These are phyloP conservation scores for Centropus bengalensis DNA, from an alignment of 2,113 vertebrate genomes.

Conservation along the genomic window DNA sequence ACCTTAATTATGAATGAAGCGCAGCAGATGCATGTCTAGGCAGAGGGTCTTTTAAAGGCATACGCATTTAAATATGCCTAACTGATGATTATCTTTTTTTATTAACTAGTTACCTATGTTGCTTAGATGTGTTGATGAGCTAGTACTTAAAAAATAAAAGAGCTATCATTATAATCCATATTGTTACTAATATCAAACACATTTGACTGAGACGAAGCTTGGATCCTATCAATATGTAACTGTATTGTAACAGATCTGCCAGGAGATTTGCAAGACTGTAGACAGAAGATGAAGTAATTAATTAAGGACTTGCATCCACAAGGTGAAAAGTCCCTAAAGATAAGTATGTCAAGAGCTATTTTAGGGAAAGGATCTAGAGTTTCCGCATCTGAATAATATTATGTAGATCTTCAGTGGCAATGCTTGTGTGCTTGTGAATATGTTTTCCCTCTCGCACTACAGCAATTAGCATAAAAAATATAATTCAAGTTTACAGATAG, in stretches of 20 bases:
- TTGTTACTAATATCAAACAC: background rate
- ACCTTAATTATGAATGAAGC: background rate
- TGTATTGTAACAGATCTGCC: background rate
- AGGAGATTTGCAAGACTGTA: constrained; percentile 17
- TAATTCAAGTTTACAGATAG: background rate
- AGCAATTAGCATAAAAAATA: background rate
- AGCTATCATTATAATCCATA: background rate
- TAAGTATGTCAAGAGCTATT: background rate
- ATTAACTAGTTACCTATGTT: background rate
- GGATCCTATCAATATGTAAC: constrained; percentile 1
- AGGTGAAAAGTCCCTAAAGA: constrained; percentile 24
- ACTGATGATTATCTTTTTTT: background rate
- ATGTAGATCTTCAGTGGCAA: background rate
- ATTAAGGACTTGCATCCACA: constrained; percentile 46
- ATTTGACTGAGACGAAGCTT: constrained; percentile 4
- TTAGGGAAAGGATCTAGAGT: background rate
- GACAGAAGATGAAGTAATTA: constrained; percentile 36
- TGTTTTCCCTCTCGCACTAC: background rate
- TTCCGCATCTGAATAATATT: background rate
- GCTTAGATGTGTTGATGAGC: background rate
- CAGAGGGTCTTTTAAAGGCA: background rate
- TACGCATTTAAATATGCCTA: background rate
- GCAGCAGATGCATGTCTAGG: background rate
- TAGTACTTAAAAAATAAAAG: background rate
- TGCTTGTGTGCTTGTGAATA: background rate